Base-by-base conservation (phyloP, 2,113 vertebrate species). In the Megaceryle maxima region DNA sequence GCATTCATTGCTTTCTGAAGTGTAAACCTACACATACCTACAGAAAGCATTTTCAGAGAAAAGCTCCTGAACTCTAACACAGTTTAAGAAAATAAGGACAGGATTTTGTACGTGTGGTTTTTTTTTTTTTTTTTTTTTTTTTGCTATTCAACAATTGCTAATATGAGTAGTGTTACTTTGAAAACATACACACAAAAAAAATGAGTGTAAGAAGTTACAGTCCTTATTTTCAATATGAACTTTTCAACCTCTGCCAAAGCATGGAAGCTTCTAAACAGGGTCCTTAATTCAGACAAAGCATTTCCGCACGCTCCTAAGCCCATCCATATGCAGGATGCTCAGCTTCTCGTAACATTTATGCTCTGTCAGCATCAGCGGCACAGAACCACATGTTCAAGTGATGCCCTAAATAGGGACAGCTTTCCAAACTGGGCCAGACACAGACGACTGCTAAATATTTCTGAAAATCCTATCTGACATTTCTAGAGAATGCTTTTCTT, bases 241-340 rank as follows among this genome's bases (percentile, higher is more conserved):
- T 94, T 95, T 95, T 87, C 83, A 90, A 95, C 60, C 6, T 75
- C 41, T 83, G 91, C 86, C 95, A 94, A 12, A 1, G 46, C 2
- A 0, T 21, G 56, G 64, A 88, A 94, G 43, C 41, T 56, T 87
- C 86, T 43, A 29, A 80, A 63, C 28, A 82, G 28, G 18, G 50
- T 62, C 50, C 67, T 86, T 90, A 48, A 90, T 74, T 93, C 84
- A 67, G 70, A 69, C 63, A 80, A 92, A 90, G 63, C 63, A 83
- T 79, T 96, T 94, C 87, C 4, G 1, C 67, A 75, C 33, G 2
- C 82, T 78, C 62, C 62, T 72, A 44, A 95, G 39, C 29, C 82
- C 55, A 66, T 91, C 82, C 82, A 80, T 22, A 79, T 53, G 75
- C 2, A 1, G 50, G 87, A 92, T 68, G 75, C 83, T 85, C 75